Evolutionary conservation across 2,888 invertebrate genomes (phyloP).

Genomic region (Drosophila crucigera): DNA sequence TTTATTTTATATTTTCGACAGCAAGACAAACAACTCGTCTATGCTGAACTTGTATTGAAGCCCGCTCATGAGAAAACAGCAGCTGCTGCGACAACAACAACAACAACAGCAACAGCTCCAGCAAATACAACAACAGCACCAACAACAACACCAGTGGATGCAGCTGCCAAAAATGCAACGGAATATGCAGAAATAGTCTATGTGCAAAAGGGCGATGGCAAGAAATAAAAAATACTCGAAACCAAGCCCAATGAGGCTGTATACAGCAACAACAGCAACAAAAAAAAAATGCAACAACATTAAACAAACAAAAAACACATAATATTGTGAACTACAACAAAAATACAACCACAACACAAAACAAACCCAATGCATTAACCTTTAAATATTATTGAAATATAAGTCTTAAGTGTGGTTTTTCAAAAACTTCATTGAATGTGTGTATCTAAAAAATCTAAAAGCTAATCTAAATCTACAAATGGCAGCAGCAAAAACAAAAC

Average conservation of each 20-base stretch:
- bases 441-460: slow-evolving; percentile 59
- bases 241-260: slow-evolving; percentile 57
- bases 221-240: slow-evolving; percentile 58
- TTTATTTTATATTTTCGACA: slow-evolving; percentile 58
- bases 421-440: slow-evolving; percentile 76
- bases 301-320: slow-evolving; percentile 23
- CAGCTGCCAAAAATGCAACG: slow-evolving; percentile 87
- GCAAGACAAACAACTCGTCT: slow-evolving; percentile 89
- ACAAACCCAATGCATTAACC: slow-evolving; percentile 67
- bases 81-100: slow-evolving; percentile 68
- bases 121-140: slow-evolving; percentile 44
- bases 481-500: slow-evolving; percentile 17
- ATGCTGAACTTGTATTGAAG: slow-evolving; percentile 90
- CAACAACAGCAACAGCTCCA: slow-evolving; percentile 71
- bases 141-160: slow-evolving; percentile 67
- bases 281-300: slow-evolving; percentile 10
- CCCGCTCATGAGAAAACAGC: slow-evolving; percentile 82
- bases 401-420: slow-evolving; percentile 71
- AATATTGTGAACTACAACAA: slow-evolving; percentile 46
- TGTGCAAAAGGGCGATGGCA: slow-evolving; percentile 80
- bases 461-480: slow-evolving; percentile 56
- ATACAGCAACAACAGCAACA: slow-evolving; percentile 33
- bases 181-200: slow-evolving; percentile 94
- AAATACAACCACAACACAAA: slow-evolving; percentile 34
- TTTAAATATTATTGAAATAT: slow-evolving; percentile 38